Conservation (phyloP, 2,797 vertebrate genomes). For the Bryconaethiops microstoma region DNA sequence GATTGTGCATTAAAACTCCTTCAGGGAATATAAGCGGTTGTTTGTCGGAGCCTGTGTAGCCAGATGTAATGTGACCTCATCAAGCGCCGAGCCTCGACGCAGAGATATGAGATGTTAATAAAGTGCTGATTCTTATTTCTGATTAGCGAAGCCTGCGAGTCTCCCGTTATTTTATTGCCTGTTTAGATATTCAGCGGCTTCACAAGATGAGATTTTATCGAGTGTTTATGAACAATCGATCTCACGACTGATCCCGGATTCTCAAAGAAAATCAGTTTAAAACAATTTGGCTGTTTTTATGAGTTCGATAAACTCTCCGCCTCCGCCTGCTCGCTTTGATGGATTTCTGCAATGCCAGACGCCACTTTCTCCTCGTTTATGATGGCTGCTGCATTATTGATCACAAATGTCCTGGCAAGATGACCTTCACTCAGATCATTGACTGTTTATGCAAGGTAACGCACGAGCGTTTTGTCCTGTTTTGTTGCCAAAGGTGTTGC, state of each 20-base stretch:
- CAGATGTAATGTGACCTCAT: background rate
- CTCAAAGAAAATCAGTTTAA: slow-evolving; percentile 43
- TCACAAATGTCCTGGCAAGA: slow-evolving; percentile 42
- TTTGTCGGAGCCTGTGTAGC: background rate
- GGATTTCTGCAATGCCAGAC: slow-evolving; percentile 42
- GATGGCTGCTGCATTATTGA: slow-evolving; percentile 53
- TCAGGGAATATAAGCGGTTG: background rate
- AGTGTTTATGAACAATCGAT: slow-evolving; percentile 32
- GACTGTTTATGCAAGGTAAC: slow-evolving; percentile 47
- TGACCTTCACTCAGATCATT: slow-evolving; percentile 41
- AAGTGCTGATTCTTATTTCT: slow-evolving; percentile 7
- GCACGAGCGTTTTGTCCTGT: background rate
- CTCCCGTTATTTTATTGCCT: background rate
- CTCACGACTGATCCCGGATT: background rate
- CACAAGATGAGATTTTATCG: slow-evolving; percentile 11
- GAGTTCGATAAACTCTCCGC: slow-evolving; percentile 28
- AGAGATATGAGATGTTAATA: background rate
- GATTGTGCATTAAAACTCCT: background rate
- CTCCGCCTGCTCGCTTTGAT: slow-evolving; percentile 41
- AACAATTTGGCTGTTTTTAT: slow-evolving; percentile 45
- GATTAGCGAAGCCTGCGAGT: background rate
- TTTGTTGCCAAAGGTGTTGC: slow-evolving; percentile 15
- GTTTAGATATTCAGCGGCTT: background rate
- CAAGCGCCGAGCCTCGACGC: too few relatives aligned
- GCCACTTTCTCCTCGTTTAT: slow-evolving; percentile 33